These are phyloP conservation scores for Oikopleura vanhoeffeni DNA, from an alignment of 23 tunicate genomes.

Conservation along the genomic window DNA sequence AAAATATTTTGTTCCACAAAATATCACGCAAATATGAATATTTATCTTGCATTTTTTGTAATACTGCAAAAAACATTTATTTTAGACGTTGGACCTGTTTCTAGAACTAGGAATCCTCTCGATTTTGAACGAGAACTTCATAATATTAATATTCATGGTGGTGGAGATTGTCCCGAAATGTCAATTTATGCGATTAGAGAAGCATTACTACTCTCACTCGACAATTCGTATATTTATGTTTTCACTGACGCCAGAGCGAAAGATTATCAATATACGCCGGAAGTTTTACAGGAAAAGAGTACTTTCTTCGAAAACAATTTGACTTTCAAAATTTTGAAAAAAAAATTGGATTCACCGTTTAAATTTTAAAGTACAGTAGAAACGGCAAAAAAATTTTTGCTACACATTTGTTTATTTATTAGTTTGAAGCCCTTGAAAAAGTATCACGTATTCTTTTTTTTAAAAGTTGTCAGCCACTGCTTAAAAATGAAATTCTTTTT, in stretches of 20 bases:
- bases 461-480: too few species aligned
- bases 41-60: background rate
- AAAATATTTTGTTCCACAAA: background rate
- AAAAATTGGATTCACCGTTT: background rate
- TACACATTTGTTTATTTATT: too few species aligned
- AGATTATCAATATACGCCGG: conserved; percentile 52
- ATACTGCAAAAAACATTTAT: background rate
- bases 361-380: too few species aligned
- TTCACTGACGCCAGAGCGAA: conserved; percentile 98
- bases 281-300: conserved; percentile 30
- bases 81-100: conserved; percentile 86
- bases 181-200: conserved; percentile 79
- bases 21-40: background rate
- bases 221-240: conserved; percentile 87
- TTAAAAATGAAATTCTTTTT: too few species aligned
- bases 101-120: conserved; percentile 52
- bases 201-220: conserved; percentile 60
- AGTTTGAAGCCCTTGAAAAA: too few species aligned
- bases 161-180: conserved; percentile 99
- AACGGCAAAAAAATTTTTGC: too few species aligned
- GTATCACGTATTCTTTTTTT: too few species aligned
- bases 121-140: conserved; percentile 33
- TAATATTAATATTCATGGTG: conserved; percentile 67
- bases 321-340: background rate
- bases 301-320: too few species aligned